Base-by-base conservation (phyloP, 2,113 vertebrate genomes). In the Furnarius figulus region DNA sequence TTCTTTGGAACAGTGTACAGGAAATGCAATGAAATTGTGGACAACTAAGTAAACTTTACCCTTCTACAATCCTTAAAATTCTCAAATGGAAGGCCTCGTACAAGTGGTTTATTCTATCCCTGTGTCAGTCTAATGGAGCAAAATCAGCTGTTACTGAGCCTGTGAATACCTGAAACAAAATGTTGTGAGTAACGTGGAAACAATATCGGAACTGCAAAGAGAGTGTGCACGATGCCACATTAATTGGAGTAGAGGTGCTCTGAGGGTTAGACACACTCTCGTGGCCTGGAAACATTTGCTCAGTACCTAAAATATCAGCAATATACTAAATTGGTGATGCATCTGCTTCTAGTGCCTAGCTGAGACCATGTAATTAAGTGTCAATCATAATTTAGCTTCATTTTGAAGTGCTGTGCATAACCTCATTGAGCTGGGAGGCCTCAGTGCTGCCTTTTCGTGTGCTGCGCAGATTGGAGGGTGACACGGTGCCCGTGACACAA, bases 231-330 rank as follows among this genome's bases (percentile, higher is more conserved):
- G 75, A 37, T 40, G 75, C 85, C 94, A 95, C 94, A 97, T 96
- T 95, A 97, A 97, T 97, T 93, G 94, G 90, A 97, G 90, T 97
- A 92, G 88, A 93, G 95, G 76, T 56, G 70, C 75, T 89, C 84
- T 80, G 95, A 95, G 96, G 96, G 35, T 71, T 89, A 33, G 47
- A 42, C 61, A 19, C 49, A 37, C 93, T 95, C 88, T 79, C 14
- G 39, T 89, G 91, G 91, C 93, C 75, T 95, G 78, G 94, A 95
- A 97, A 95, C 90, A 55, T 95, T 97, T 97, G 84, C 93, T 93
- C 87, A 61, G 76, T 62, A 95, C 70, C 92, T 94, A 65, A 92
- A 96, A 81, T 74, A 84, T 61, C 75, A 94, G 80, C 91, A 87
- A 22, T 80, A 56, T 79, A 78, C 97, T 96, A 93, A 93, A 92